These are phyloP conservation scores for Chrysopilus asiliformis DNA, from an alignment of 2,888 invertebrate species.

Conservation along the genomic window DNA sequence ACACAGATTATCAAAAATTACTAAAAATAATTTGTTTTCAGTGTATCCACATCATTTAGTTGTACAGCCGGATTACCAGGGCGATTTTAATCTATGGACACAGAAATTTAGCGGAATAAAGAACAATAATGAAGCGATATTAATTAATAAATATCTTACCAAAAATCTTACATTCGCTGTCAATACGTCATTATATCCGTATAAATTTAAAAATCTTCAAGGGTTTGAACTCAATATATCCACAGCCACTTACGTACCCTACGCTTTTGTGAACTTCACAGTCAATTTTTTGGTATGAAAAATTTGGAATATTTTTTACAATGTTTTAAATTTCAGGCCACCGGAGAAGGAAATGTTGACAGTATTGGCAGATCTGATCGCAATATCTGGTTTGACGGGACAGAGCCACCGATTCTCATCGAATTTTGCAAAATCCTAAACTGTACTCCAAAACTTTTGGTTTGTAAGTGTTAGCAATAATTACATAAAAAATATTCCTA, in stretches of 20 bases:
- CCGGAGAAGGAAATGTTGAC: conserved; percentile 26
- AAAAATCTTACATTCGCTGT: conserved; percentile 25
- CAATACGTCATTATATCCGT: conserved; percentile 22
- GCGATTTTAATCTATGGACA: conserved; percentile 32
- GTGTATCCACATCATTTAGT: conserved; percentile 33
- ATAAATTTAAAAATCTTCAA: conserved; percentile 30
- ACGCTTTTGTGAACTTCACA: conserved; percentile 32
- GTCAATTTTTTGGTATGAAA: conserved; percentile 22
- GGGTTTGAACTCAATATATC: conserved; percentile 27
- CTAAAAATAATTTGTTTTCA: too few species aligned
- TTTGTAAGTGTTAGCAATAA: conserved; percentile 26
- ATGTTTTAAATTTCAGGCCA: conserved; percentile 18
- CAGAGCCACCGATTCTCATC: conserved; percentile 26
- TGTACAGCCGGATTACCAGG: conserved; percentile 25
- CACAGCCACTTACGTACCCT: conserved; percentile 31
- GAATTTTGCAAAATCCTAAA: conserved; percentile 27
- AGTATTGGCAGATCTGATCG: conserved; percentile 21
- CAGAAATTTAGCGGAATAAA: conserved; percentile 30
- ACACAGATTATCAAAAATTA: too few species aligned
- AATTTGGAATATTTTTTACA: neutral
- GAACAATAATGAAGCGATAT: conserved; percentile 28
- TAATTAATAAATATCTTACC: conserved; percentile 27
- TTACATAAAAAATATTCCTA: too few species aligned
- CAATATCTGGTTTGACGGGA: conserved; percentile 23
- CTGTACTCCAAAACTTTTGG: conserved; percentile 25